These are phyloP conservation scores for Omphaloscelis lunosa DNA, from an alignment of 2,888 invertebrate species.

Conservation along the genomic window DNA sequence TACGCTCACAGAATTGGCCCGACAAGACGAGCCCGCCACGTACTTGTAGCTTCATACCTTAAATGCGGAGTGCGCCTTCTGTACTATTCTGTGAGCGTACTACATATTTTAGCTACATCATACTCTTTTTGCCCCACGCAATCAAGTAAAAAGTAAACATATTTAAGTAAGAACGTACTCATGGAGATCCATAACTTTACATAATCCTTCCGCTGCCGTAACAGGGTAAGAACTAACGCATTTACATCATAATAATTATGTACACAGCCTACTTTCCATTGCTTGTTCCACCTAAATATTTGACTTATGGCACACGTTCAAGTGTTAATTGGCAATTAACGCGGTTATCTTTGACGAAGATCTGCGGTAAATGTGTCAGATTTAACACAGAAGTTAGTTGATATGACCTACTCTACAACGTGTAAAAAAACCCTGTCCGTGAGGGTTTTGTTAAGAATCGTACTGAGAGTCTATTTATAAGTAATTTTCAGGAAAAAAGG, in stretches of 20 bases:
- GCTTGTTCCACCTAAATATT: constrained; percentile 41
- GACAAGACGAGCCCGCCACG: no score
- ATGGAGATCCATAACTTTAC: constrained; percentile 43
- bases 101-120: constrained; percentile 24
- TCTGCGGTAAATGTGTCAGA: constrained; percentile 8
- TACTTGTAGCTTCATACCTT: no score
- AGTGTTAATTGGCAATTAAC: constrained; percentile 43
- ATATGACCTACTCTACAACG: constrained; percentile 1
- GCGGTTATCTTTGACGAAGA: constrained; percentile 12
- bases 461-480: no score
- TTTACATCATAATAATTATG: constrained; percentile 50
- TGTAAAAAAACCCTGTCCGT: no score
- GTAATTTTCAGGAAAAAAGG: no score
- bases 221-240: constrained; percentile 30
- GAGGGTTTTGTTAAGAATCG: no score
- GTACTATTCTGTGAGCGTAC: not conserved
- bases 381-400: constrained; percentile 1
- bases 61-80: no score
- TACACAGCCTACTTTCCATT: constrained; percentile 45
- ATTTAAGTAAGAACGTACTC: not conserved
- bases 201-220: constrained; percentile 51
- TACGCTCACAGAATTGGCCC: no score
- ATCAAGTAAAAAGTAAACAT: constrained; percentile 38
- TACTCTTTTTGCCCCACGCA: constrained; percentile 1
- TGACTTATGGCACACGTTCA: constrained; percentile 28